Evolutionary conservation across 1,140 invertebrate species (phyloP).

Genomic region (Tetramorium simillimum): DNA sequence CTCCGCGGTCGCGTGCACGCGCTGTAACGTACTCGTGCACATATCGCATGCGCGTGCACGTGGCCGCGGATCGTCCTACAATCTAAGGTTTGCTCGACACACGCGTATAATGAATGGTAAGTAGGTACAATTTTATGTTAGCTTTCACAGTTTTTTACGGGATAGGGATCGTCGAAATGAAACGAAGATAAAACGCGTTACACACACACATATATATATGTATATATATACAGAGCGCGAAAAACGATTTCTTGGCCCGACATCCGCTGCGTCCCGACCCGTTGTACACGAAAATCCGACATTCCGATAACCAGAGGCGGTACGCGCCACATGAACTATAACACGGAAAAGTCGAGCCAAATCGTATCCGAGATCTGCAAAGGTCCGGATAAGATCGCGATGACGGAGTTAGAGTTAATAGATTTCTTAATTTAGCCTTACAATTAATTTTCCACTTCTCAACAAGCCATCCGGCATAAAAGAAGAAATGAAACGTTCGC

Average conservation of each 20-base stretch:
- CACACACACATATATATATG: constrained; percentile 13
- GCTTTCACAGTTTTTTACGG: constrained; percentile 29
- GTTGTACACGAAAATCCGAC: not conserved
- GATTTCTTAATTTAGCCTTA: constrained; percentile 44
- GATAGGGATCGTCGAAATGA: constrained; percentile 48
- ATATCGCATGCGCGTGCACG: not conserved
- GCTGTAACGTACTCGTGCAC: too few relatives aligned
- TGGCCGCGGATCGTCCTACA: constrained; percentile 62
- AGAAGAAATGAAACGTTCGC: constrained; percentile 2
- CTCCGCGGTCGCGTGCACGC: constrained; percentile 42
- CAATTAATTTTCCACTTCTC: constrained; percentile 23
- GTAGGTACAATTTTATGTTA: constrained; percentile 66
- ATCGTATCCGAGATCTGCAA: not conserved
- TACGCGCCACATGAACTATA: not conserved
- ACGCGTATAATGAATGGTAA: constrained; percentile 60
- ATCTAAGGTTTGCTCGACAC: constrained; percentile 62
- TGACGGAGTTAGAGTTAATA: not conserved
- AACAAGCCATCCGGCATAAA: not conserved
- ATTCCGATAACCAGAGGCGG: not conserved
- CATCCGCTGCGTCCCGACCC: not conserved
- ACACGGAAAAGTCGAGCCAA: not conserved
- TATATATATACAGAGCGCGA: constrained; percentile 41
- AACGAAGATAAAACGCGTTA: constrained; percentile 69
- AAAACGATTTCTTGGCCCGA: constrained; percentile 32
- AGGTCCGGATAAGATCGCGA: not conserved